Conservation (phyloP, 2,113 vertebrate genomes). For the Puntigrus tetrazona region DNA sequence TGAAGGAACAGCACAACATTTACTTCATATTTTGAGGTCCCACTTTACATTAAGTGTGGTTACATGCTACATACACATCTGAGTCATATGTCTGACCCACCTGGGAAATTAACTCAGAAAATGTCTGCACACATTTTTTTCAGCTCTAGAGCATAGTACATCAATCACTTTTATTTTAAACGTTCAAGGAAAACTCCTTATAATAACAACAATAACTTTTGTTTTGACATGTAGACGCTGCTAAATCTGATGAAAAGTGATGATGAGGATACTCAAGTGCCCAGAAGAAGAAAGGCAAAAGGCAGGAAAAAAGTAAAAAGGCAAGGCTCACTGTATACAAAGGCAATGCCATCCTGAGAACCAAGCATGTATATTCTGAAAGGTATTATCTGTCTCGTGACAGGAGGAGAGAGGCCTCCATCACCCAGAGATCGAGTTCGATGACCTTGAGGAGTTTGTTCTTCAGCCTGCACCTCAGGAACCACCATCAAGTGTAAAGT, state of each 20-base stretch:
- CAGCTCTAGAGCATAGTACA: background rate
- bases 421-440: conserved; percentile 88
- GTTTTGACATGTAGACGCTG: conserved; percentile 18
- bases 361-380: too few relatives aligned
- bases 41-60: too few relatives aligned
- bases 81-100: too few relatives aligned
- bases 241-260: conserved; percentile 74
- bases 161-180: background rate
- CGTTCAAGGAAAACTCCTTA: background rate
- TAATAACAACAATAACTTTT: background rate
- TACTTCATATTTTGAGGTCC: too few relatives aligned
- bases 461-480: conserved; percentile 83
- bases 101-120: too few relatives aligned
- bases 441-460: conserved; percentile 87
- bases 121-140: background rate
- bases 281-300: conserved; percentile 86
- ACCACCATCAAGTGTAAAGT: conserved; percentile 88
- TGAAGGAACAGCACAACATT: too few relatives aligned
- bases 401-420: conserved; percentile 69
- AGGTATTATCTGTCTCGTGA: background rate
- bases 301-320: conserved; percentile 84
- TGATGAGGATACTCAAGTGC: conserved; percentile 68
- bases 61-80: too few relatives aligned
- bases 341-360: background rate
- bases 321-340: conserved; percentile 61